These are phyloP conservation scores for Drosophila demipolita DNA, from an alignment of 2,888 invertebrate genomes.

Conservation along the genomic window DNA sequence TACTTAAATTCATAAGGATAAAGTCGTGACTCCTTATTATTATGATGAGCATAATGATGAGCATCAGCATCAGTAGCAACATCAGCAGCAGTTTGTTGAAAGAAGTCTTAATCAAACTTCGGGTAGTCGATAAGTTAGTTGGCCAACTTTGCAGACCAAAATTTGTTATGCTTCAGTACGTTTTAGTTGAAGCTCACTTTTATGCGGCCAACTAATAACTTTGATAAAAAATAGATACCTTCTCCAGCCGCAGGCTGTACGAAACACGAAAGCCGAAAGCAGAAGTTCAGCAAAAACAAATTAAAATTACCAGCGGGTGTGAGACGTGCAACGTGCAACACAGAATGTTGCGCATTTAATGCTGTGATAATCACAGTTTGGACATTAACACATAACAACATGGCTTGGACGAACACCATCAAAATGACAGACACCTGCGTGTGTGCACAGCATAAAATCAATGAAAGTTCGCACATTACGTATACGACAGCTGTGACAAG, in stretches of 20 bases:
- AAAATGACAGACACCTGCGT: conserved; percentile 47
- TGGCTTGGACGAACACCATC: conserved; percentile 7
- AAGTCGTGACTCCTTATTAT: conserved; percentile 5
- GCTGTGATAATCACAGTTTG: conserved; percentile 42
- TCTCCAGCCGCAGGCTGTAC: neutral
- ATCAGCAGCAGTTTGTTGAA: neutral
- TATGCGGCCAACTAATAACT: conserved; percentile 54
- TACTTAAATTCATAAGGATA: conserved; percentile 7
- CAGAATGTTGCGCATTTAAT: conserved; percentile 13
- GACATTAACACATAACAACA: conserved; percentile 40
- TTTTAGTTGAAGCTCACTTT: conserved; percentile 47
- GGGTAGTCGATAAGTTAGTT: conserved; percentile 12
- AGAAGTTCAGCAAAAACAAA: conserved; percentile 44
- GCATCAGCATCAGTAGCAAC: conserved; percentile 1
- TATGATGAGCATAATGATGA: conserved; percentile 3
- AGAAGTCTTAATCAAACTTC: conserved; percentile 47
- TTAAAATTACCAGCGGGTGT: conserved; percentile 30
- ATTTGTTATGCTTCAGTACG: conserved; percentile 52
- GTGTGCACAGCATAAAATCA: conserved; percentile 41
- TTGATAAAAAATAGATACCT: conserved; percentile 48
- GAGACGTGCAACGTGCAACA: conserved; percentile 3
- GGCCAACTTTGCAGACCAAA: conserved; percentile 36
- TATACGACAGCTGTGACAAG: conserved; percentile 33
- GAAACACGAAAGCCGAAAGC: neutral
- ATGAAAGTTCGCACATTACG: conserved; percentile 50